Conservation (phyloP, 2,113 vertebrate species). For the Megalops atlanticus region DNA sequence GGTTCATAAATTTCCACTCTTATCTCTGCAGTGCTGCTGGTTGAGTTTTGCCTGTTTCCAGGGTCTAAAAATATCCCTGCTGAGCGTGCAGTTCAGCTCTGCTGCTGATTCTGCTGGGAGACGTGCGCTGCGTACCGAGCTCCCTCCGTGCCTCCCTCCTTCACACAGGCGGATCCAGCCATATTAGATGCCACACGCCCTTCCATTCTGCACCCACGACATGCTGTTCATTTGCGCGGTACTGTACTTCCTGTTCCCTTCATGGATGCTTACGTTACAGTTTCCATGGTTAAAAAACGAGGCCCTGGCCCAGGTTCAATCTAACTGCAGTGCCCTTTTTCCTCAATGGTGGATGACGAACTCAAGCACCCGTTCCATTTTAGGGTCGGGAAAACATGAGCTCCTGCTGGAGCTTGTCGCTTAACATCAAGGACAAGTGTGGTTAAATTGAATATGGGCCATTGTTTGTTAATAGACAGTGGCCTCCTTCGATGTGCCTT, state of each 20-base stretch:
- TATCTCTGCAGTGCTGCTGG: conserved; percentile 51
- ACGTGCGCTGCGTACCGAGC: no score
- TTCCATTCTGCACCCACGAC: not conserved
- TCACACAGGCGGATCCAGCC: not conserved
- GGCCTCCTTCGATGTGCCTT: no score
- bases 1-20: conserved; percentile 58
- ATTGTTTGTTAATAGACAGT: no score
- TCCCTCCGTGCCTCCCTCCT: conserved; percentile 35
- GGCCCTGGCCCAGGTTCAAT: no score
- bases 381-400: no score
- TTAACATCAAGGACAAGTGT: no score
- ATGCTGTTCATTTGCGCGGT: not conserved
- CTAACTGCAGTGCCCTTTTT: no score
- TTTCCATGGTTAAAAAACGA: no score
- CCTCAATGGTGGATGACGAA: no score
- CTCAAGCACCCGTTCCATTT: no score
- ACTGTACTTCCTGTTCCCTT: not conserved
- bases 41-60: conserved; percentile 56
- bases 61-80: conserved; percentile 58
- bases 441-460: no score
- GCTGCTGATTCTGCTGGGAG: conserved; percentile 17
- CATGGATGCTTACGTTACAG: not conserved
- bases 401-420: no score
- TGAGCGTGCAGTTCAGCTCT: conserved; percentile 48
- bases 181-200: not conserved